Percentiles rank a stretch among this genome's conserved stretches.
phyloP scores from a whole-genome alignment of 1,140 invertebrate genomes.

The Ptiloglossa arizonensis region DNA sequence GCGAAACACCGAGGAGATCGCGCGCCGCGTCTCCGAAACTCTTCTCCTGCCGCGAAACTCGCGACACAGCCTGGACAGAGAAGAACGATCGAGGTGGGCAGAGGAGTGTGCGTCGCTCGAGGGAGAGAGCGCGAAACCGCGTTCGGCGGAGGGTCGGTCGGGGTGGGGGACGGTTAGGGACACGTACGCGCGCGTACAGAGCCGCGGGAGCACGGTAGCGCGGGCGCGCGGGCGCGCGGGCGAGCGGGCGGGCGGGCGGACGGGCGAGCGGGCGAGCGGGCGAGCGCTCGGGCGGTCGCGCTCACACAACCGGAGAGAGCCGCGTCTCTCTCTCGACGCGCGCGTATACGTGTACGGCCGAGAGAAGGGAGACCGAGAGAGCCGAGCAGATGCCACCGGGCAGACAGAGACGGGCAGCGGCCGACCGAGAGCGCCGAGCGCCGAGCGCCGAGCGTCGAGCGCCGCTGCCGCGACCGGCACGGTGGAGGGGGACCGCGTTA shows the following conservation, averaged over 20 bases:
- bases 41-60: not conserved
- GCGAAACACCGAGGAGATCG: not conserved
- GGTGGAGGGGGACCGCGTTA: slow-evolving; percentile 51
- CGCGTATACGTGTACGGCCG: slow-evolving; percentile 30
- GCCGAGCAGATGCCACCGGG: not conserved
- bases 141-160: slow-evolving; percentile 11
- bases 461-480: not conserved
- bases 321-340: too few relatives aligned
- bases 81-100: slow-evolving; percentile 23
- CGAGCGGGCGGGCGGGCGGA: too few relatives aligned
- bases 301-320: too few relatives aligned
- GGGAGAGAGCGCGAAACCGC: not conserved
- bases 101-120: not conserved
- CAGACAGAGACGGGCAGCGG: not conserved
- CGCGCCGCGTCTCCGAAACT: not conserved
- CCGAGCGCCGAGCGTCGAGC: not conserved
- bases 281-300: too few relatives aligned
- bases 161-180: slow-evolving; percentile 16
- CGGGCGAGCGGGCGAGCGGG: too few relatives aligned
- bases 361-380: slow-evolving; percentile 26
- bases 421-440: not conserved
- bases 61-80: slow-evolving; percentile 16
- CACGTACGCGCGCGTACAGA: not conserved
- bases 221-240: too few relatives aligned
- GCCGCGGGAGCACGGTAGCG: too few relatives aligned